Base-by-base conservation (phyloP, 2,888 invertebrate genomes). In the Watsonalla binaria region DNA sequence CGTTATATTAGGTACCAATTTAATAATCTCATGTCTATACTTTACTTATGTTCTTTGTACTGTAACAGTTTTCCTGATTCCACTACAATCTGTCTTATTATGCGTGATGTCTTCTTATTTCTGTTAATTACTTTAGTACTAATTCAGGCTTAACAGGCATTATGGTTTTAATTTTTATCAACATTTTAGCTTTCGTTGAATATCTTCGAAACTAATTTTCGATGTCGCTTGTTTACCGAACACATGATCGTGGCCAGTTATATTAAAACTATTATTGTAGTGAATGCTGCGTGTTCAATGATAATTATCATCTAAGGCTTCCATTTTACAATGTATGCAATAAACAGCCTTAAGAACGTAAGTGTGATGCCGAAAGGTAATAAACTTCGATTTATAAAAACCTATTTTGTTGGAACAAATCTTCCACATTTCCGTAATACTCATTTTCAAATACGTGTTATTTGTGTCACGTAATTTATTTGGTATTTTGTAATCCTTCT, bases 1-100 rank as follows among this genome's bases (percentile, higher is more conserved):
- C n/a, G n/a, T n/a, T n/a, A n/a, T n/a, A n/a, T n/a, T 87, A 90
- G 88, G 84, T 86, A 90, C 86, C 87, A 83, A 86, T 87, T 82
- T 78, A 84, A 83, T 86, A 90, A 90, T 90, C 90, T 90, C 90
- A 87, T 78, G 71, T 82, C 78, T 84, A 65, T 85, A 84, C 80
- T 78, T 80, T 83, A 83, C 80, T 76, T 80, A 70, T 68, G 66
- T 78, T 70, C 37, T 74, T 24, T 24, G 24, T 24, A 24, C 24
- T 80, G 56, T 77, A 75, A 75, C 73, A 68, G 77, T 73, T 83
- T 82, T 76, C 66, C 62, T 77, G 76, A 81, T 84, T 84, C 80
- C 78, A 76, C 73, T 80, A 70, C 70, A 68, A 76, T 74, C 74
- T 78, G 62, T 67, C 69, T 62, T 76, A 70, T 68, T 62, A 78